phyloP scores from a whole-genome alignment of 2,113 vertebrate species.

The Brachionichthys hirsutus region DNA sequence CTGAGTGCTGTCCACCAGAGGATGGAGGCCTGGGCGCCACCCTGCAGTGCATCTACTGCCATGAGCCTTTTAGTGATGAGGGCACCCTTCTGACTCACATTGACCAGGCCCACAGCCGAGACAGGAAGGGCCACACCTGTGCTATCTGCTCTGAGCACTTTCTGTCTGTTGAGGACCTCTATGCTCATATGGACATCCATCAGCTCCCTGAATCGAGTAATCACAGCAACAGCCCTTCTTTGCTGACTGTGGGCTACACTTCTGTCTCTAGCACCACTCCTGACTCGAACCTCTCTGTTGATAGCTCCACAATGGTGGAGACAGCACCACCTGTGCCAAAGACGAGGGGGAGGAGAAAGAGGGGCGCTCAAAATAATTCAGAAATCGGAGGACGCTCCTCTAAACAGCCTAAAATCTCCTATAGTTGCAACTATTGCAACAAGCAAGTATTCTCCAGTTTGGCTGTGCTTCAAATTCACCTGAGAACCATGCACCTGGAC shows the following conservation, averaged over 20 bases:
- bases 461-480: slow-evolving; percentile 93
- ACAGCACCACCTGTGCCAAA: slow-evolving; percentile 87
- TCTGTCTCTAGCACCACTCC: slow-evolving; percentile 98
- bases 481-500: slow-evolving; percentile 97
- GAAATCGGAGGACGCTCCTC: slow-evolving; percentile 85
- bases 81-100: slow-evolving; percentile 90
- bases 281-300: slow-evolving; percentile 95
- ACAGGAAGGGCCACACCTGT: slow-evolving; percentile 88
- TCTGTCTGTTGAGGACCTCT: slow-evolving; percentile 91
- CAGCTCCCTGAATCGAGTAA: slow-evolving; percentile 95
- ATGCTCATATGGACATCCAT: slow-evolving; percentile 96
- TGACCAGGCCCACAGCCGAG: slow-evolving; percentile 88
- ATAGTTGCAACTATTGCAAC: slow-evolving; percentile 97
- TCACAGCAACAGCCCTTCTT: slow-evolving; percentile 95
- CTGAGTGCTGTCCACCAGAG: slow-evolving; percentile 92
- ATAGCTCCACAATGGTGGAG: slow-evolving; percentile 95
- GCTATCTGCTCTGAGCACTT: slow-evolving; percentile 94
- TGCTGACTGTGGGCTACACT: slow-evolving; percentile 94
- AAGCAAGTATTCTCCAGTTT: slow-evolving; percentile 96
- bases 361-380: slow-evolving; percentile 86
- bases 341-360: slow-evolving; percentile 92
- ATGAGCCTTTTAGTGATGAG: slow-evolving; percentile 94
- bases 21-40: slow-evolving; percentile 87
- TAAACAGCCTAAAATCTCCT: slow-evolving; percentile 92
- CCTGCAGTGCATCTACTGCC: slow-evolving; percentile 95